These are phyloP conservation scores for Nineta flava DNA, from an alignment of 2,888 invertebrate genomes.

Conservation along the genomic window DNA sequence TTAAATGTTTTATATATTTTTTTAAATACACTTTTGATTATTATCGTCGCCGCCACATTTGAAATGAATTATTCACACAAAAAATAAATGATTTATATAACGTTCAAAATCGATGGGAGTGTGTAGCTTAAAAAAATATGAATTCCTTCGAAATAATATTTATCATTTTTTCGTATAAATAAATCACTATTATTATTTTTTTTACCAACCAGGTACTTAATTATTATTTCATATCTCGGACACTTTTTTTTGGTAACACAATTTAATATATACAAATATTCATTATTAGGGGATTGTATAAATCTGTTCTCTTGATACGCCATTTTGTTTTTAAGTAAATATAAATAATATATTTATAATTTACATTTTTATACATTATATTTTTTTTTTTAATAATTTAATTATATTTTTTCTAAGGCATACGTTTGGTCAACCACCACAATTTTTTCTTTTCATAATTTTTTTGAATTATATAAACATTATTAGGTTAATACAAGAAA, in stretches of 20 bases:
- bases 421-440: constrained; percentile 4
- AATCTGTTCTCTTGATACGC: not conserved
- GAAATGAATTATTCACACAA: no score
- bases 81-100: no score
- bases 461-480: not conserved
- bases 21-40: no score
- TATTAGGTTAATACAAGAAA: not conserved
- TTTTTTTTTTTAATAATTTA: not conserved
- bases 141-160: no score
- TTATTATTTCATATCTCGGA: no score
- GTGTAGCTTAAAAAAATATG: no score
- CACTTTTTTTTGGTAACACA: not conserved
- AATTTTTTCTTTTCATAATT: not conserved
- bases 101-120: no score
- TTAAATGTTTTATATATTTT: not conserved
- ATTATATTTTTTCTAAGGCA: constrained; percentile 3
- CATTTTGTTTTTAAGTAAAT: not conserved
- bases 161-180: no score
- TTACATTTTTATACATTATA: not conserved
- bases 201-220: no score
- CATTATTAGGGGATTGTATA: no score
- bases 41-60: no score
- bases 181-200: no score
- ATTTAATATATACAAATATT: not conserved
- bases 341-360: not conserved